phyloP scores from a whole-genome alignment of 2,797 vertebrate species.

The Arrhamphus sclerolepis region DNA sequence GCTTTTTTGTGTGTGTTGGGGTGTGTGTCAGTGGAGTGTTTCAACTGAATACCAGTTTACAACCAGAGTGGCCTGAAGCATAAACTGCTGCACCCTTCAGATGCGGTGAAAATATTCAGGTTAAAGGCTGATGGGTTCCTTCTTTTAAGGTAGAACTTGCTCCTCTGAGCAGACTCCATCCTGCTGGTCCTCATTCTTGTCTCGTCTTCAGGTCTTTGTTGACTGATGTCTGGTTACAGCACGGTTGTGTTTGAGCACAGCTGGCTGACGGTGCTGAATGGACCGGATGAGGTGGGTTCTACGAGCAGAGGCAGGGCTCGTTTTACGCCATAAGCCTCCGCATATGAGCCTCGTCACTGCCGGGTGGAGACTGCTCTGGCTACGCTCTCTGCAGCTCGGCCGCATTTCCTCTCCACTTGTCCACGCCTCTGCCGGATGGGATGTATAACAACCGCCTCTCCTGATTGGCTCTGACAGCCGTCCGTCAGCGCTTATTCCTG shows the following conservation, averaged over 20 bases:
- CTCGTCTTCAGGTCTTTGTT: not conserved
- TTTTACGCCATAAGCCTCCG: slow-evolving; percentile 32
- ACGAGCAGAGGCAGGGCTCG: slow-evolving; percentile 18
- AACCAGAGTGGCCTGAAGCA: too few relatives aligned
- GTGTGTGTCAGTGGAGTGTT: too few relatives aligned
- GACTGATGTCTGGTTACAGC: not conserved
- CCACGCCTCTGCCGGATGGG: slow-evolving; percentile 54
- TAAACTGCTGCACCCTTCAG: too few relatives aligned
- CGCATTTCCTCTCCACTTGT: slow-evolving; percentile 71
- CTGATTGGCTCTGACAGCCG: slow-evolving; percentile 55
- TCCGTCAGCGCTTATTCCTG: slow-evolving; percentile 55
- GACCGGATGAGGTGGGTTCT: slow-evolving; percentile 26
- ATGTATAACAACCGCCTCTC: not conserved
- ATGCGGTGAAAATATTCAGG: too few relatives aligned
- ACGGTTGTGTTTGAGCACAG: slow-evolving; percentile 1
- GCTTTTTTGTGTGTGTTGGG: too few relatives aligned
- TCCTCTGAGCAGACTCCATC: too few relatives aligned
- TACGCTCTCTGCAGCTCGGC: slow-evolving; percentile 22
- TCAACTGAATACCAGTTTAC: too few relatives aligned
- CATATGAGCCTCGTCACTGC: slow-evolving; percentile 42
- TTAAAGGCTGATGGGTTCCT: not conserved
- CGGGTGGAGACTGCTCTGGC: slow-evolving; percentile 38
- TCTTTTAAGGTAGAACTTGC: slow-evolving; percentile 3
- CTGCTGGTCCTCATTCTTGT: slow-evolving; percentile 3
- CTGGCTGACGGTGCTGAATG: too few relatives aligned